A percentile compares a stretch with the other conserved stretches of the same genome.
Evolutionary conservation across 2,888 invertebrate genomes (phyloP).

Genomic region (Thelaira solivaga): DNA sequence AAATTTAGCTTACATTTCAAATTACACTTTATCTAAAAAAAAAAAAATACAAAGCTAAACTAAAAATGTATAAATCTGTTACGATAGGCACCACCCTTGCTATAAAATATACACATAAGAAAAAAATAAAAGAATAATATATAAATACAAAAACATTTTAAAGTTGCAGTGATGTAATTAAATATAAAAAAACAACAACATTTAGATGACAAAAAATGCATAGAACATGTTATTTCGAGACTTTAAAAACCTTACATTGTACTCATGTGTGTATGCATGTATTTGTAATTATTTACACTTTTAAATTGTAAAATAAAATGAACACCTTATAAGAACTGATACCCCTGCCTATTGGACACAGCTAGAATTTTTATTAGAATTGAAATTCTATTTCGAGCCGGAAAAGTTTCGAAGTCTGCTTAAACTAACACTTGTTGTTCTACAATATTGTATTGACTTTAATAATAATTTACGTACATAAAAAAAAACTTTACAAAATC

Average conservation of each 20-base stretch:
- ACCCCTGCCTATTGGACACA: neutral
- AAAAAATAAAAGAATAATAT: conserved; percentile 56
- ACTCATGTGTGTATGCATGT: no score
- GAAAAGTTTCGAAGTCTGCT: neutral
- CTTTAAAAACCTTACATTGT: conserved; percentile 6
- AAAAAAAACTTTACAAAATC: conserved; percentile 12
- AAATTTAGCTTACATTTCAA: conserved; percentile 25
- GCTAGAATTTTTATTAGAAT: neutral
- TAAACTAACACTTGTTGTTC: neutral
- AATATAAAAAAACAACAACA: conserved; percentile 21
- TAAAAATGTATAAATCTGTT: conserved; percentile 73
- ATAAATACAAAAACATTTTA: conserved; percentile 18
- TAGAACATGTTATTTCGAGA: neutral
- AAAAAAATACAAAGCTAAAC: conserved; percentile 29
- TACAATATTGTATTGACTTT: conserved; percentile 28
- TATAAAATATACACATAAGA: conserved; percentile 68
- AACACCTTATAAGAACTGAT: neutral
- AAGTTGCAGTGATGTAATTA: conserved; percentile 1
- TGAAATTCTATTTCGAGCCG: neutral
- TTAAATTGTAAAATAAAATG: neutral
- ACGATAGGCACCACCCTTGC: conserved; percentile 73
- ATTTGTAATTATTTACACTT: conserved; percentile 33
- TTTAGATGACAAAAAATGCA: conserved; percentile 29
- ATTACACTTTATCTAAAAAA: neutral
- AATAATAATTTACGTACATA: conserved; percentile 41